Conservation (phyloP, 37 sponge, comb jelly and placozoan species). For the Spongilla lacustris region DNA sequence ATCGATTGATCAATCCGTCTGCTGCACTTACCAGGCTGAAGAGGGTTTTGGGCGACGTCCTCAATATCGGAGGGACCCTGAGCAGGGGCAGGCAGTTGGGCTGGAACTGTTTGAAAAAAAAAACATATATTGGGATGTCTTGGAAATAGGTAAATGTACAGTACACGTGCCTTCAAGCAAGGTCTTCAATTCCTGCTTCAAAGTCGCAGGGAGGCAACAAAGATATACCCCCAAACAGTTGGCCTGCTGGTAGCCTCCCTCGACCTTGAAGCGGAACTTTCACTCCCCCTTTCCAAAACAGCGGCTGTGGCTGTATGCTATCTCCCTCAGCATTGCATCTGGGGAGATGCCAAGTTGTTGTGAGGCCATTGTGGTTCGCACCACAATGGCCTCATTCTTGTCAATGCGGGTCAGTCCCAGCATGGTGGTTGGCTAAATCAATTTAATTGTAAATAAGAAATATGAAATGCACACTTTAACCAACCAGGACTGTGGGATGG, state of each 20-base stretch:
- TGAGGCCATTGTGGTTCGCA: background rate
- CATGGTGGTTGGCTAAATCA: conserved; percentile 1
- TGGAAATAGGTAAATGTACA: conserved; percentile 1
- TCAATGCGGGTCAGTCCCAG: conserved; percentile 1
- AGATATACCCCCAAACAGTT: background rate
- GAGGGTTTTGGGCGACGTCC: background rate
- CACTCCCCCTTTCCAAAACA: background rate
- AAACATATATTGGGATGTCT: background rate
- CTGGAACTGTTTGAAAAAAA: background rate
- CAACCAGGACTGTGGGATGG: background rate
- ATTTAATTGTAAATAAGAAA: background rate
- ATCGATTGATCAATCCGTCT: conserved; percentile 1
- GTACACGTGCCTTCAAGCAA: background rate
- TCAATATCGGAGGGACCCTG: conserved; percentile 1
- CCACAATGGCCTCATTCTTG: conserved; percentile 1
- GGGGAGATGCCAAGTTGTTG: conserved; percentile 1
- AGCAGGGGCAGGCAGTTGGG: conserved; percentile 1
- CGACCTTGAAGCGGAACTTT: background rate
- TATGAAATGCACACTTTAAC: background rate
- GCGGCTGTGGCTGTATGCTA: background rate
- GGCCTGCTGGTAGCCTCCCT: conserved; percentile 1
- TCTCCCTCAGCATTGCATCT: conserved; percentile 1
- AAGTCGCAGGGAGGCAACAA: background rate
- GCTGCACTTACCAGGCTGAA: conserved; percentile 1
- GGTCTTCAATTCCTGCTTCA: background rate